phyloP scores from a whole-genome alignment of 2,888 invertebrate species.

The Sceliomorpha sp. region DNA sequence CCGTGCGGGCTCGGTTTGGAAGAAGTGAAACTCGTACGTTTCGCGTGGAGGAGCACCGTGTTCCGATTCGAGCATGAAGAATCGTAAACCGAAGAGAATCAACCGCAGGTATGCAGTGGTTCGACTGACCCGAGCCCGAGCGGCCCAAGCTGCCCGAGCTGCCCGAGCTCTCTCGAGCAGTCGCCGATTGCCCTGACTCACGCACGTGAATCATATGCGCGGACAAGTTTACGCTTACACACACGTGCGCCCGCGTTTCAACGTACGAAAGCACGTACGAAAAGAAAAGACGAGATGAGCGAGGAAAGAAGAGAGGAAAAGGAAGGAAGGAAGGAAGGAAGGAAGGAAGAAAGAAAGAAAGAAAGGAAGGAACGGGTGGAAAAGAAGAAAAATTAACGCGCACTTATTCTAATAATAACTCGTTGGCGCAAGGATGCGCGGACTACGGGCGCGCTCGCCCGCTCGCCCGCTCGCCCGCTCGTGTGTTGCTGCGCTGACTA shows the following conservation, averaged over 20 bases:
- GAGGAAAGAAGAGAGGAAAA: too few species aligned
- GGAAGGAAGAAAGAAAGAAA: too few species aligned
- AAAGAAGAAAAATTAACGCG: conserved; percentile 11
- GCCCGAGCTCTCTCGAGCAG: conserved; percentile 8
- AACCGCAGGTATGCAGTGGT: conserved; percentile 64
- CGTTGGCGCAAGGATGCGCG: conserved; percentile 11
- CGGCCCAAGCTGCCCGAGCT: too few species aligned
- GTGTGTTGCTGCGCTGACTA: conserved; percentile 46
- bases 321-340: neutral
- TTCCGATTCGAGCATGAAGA: conserved; percentile 60
- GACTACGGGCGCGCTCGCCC: neutral
- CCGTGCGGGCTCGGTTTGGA: conserved; percentile 13
- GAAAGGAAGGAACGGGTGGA: too few species aligned
- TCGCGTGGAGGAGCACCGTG: conserved; percentile 51
- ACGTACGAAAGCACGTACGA: too few species aligned
- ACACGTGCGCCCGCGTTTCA: neutral
- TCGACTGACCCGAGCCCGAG: conserved; percentile 57
- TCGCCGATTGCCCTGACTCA: conserved; percentile 42
- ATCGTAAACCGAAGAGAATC: conserved; percentile 61
- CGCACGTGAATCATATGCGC: conserved; percentile 17
- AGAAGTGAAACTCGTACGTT: conserved; percentile 46
- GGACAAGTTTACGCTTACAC: conserved; percentile 3
- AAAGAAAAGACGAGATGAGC: neutral
- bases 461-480: too few species aligned
- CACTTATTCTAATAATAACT: conserved; percentile 37